Conservation (phyloP, 2,113 vertebrate species). For the Turdus rufiventris region DNA sequence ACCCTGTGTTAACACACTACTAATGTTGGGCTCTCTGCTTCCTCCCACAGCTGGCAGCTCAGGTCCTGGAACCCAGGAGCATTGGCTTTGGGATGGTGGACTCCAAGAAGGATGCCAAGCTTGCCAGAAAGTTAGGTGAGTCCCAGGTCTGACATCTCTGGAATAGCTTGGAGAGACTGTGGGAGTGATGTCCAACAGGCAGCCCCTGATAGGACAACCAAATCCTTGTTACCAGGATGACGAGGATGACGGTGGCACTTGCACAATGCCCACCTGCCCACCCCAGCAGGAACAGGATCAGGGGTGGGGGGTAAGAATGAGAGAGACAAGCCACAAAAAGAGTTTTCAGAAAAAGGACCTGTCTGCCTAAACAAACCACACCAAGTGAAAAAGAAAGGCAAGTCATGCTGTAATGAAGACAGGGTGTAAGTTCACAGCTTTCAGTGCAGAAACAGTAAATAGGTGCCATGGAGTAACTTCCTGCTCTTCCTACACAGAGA, state of each 20-base stretch:
- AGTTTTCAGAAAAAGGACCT: not conserved
- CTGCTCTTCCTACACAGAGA: not conserved
- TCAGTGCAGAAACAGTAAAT: not conserved
- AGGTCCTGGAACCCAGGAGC: slow-evolving; percentile 88
- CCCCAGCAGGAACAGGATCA: not conserved
- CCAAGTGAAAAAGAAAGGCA: not conserved
- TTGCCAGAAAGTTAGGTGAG: slow-evolving; percentile 92
- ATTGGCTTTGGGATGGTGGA: slow-evolving; percentile 92
- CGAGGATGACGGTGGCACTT: not conserved
- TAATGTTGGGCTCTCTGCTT: not conserved
- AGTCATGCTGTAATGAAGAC: not conserved
- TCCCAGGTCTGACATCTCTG: not conserved
- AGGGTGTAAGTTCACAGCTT: not conserved
- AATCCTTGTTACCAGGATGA: not conserved
- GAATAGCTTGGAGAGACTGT: not conserved
- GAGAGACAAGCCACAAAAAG: not conserved
- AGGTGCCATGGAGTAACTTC: not conserved
- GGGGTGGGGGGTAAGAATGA: rapidly evolving
- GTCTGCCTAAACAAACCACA: not conserved
- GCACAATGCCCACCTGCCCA: not conserved
- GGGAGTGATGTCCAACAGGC: not conserved
- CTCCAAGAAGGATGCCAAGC: slow-evolving; percentile 89
- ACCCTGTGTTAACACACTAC: not conserved
- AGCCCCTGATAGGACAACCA: not conserved
- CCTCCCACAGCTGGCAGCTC: slow-evolving; percentile 83